Conservation (phyloP, 35 echinoderm and acorn worm species). For the Acanthaster planci region DNA sequence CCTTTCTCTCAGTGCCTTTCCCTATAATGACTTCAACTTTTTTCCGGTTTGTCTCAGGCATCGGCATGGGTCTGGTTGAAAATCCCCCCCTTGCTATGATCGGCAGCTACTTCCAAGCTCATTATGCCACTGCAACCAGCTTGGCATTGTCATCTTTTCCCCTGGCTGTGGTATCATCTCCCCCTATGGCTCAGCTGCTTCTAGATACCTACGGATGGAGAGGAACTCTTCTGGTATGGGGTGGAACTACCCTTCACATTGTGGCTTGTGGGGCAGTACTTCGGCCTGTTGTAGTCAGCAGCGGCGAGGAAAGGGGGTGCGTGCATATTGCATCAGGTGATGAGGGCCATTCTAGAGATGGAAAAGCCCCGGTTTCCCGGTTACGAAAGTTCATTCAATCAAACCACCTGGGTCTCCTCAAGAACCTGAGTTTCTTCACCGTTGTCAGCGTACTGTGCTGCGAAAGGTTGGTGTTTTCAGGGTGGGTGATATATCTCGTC, state of each 20-base stretch:
- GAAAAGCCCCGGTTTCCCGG: background rate
- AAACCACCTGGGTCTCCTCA: background rate
- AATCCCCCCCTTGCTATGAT: background rate
- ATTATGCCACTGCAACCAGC: background rate
- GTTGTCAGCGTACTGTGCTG: background rate
- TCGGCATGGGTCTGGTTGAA: background rate
- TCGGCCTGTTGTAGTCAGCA: background rate
- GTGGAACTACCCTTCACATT: background rate
- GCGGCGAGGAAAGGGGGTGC: background rate
- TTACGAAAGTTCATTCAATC: background rate
- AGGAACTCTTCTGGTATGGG: background rate
- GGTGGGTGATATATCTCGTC: background rate
- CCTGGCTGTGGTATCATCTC: background rate
- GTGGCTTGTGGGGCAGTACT: background rate
- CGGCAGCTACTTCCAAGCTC: background rate
- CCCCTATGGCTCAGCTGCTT: background rate
- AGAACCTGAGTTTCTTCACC: constrained; percentile 1
- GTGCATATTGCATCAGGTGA: background rate
- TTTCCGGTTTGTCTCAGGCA: background rate
- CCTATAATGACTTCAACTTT: background rate
- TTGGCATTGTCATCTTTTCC: background rate
- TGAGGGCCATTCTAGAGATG: background rate
- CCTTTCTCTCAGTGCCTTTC: background rate
- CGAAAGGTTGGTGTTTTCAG: background rate
- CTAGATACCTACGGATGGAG: constrained; percentile 23